Percentiles rank a stretch among this genome's conserved stretches.
Conservation (phyloP, 1,140 invertebrate genomes). For the Phymastichus coffea region DNA sequence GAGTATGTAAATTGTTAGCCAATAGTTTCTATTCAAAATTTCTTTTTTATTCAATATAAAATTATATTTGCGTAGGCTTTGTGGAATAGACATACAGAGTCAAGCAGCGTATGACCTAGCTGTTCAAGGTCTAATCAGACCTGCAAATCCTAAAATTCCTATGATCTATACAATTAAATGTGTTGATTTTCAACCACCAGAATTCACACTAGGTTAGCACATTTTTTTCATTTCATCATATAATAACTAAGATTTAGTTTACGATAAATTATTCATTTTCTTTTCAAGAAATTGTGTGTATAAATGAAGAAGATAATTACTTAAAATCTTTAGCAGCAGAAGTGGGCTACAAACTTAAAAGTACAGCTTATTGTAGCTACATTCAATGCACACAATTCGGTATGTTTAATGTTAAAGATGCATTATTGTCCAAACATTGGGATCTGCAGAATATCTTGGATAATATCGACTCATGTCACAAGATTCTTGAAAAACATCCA, state of each 20-base stretch:
- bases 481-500: conserved; percentile 58
- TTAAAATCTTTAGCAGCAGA: conserved; percentile 75
- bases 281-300: conserved; percentile 77
- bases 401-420: conserved; percentile 74
- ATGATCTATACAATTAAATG: conserved; percentile 87
- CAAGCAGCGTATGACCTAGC: conserved; percentile 89
- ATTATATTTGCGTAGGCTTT: conserved; percentile 56
- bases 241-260: conserved; percentile 9
- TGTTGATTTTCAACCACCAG: conserved; percentile 75
- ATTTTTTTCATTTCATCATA: too few relatives aligned
- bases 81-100: conserved; percentile 77
- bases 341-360: conserved; percentile 75
- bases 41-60: background rate
- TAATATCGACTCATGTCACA: conserved; percentile 65
- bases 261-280: conserved; percentile 25
- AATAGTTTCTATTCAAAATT: background rate
- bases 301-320: conserved; percentile 80
- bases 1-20: conserved; percentile 65
- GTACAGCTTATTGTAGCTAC: conserved; percentile 75
- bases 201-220: conserved; percentile 80
- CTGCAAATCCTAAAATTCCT: conserved; percentile 67
- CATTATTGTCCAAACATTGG: conserved; percentile 84
- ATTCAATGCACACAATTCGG: conserved; percentile 82
- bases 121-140: conserved; percentile 73
- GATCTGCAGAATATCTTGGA: conserved; percentile 69